Conservation (phyloP, 2,797 vertebrate species). For the Morus bassanus region DNA sequence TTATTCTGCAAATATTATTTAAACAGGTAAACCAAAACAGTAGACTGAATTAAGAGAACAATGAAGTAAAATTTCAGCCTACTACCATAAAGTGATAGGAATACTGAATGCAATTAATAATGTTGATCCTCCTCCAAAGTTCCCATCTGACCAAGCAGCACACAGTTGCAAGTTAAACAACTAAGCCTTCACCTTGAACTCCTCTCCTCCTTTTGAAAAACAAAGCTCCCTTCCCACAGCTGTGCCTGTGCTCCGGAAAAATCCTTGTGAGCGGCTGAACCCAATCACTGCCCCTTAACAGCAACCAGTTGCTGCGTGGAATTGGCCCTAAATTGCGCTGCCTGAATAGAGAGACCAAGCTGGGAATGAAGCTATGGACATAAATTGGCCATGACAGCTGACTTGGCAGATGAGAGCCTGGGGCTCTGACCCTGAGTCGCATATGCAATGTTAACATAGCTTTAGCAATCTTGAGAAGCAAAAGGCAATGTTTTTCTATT, state of each 20-base stretch:
- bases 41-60: neutral
- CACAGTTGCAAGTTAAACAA: neutral
- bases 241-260: neutral
- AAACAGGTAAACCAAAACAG: neutral
- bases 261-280: neutral
- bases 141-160: neutral
- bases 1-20: neutral
- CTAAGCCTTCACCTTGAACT: neutral
- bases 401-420: neutral
- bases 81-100: neutral
- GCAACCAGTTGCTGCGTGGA: neutral
- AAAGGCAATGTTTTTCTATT: neutral
- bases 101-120: neutral
- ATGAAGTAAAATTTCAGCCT: neutral
- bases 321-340: neutral
- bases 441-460: neutral
- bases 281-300: neutral
- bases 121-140: rapidly evolving
- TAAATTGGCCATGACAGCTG: neutral
- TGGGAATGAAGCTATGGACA: neutral
- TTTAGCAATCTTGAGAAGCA: neutral
- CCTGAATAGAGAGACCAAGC: neutral
- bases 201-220: neutral
- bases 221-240: neutral
- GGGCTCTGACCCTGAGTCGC: neutral